Evolutionary conservation across 2,113 vertebrate genomes (phyloP), one percentile per base, ranked within the genome.

Genomic region (Siniperca knerii): DNA sequence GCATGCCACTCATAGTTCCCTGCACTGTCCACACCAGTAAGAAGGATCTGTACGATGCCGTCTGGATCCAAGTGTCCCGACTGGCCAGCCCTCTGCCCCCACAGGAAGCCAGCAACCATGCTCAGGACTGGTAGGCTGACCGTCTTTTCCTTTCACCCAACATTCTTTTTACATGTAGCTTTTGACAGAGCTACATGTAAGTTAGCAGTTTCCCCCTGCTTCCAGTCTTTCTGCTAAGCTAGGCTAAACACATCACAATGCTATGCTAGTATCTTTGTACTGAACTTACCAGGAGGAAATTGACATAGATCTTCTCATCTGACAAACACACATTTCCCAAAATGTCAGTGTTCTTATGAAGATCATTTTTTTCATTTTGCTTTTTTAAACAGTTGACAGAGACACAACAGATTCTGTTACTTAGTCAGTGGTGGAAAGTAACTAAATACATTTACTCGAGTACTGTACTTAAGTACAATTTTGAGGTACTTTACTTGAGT

Each of bases 71-170:
- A 87, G 98, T 99, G 4, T 99, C 98, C 84, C 95, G 98, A 18
- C 96, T 99, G 62, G 98, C 98, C 65, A 99, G 98, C 83, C 98
- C 98, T 1, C 96, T 99, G n/a, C 98, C 98, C 4, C 98, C 98
- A 12, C 98, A 99, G 92, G 98, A 99, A 91, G 98, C 98, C 55
- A 99, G 98, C 92, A 99, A 99, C 90, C 98, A 99, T 10, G 98
- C 98, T 2, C 98, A 99, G 77, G 98, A 99, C 95, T 99, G 98
- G 98, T 94, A 89, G 4, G 82, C 55, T 25, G 2, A 23, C 2
- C 8, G 6, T 16, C 18, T 18, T 23, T 8, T 29, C 20, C 57
- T 20, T 42, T 77, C 20, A 2, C 44, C 15, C 20, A 10, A 46
- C 3, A 20, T 8, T n/a, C n/a, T n/a, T n/a, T n/a, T n/a, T n/a